Base-by-base conservation (phyloP, 2,797 vertebrate species). In the Protonibea diacanthus region DNA sequence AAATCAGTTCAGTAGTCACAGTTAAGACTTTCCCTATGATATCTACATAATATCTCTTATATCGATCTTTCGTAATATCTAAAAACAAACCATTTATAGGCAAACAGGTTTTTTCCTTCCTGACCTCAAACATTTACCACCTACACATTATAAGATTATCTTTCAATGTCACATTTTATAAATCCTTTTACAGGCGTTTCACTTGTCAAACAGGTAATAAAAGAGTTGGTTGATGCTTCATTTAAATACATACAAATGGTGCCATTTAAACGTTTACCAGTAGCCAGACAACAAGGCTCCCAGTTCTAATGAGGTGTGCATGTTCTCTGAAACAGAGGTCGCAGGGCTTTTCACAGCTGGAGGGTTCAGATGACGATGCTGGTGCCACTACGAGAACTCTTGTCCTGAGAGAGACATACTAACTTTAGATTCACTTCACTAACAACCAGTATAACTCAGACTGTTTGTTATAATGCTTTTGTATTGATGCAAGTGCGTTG, bases 311-410 rank as follows among this genome's bases (percentile, higher is more conserved):
- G 83, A 80, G 67, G 60, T 67, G 77, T 74, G 57, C 49, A 38
- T 73, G 64, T 51, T 80, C 63, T 82, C 71, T 66, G 64, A 76
- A 66, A 72, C 80, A 77, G 82, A 91, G 67, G 81, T 88, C 66
- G 63, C 52, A 79, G 74, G 66, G 58, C 13, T 47, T 81, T 87
- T 91, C 74, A 74, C 86, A 85, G 84, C 81, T 27, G 80, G 58
- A 47, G 12, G 65, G 23, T 13, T 93, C 88, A 95, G 92, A 99
- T 97, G 92, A 99, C 90, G 82, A 98, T 82, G 72, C 96, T 98
- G 88, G 92, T 96, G 79, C 95, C 97, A 82, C 96, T 97, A 91
- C 96, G 94, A 86, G 96, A 97, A 89, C 96, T 97, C 86, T 94
- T 97, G 91, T 85, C 96, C 94, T 98, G 95, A 94, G 96, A 89